Evolutionary conservation across 1,140 invertebrate species (phyloP), one percentile per base, ranked within the genome.

Genomic region (Antheraea mylitta): DNA sequence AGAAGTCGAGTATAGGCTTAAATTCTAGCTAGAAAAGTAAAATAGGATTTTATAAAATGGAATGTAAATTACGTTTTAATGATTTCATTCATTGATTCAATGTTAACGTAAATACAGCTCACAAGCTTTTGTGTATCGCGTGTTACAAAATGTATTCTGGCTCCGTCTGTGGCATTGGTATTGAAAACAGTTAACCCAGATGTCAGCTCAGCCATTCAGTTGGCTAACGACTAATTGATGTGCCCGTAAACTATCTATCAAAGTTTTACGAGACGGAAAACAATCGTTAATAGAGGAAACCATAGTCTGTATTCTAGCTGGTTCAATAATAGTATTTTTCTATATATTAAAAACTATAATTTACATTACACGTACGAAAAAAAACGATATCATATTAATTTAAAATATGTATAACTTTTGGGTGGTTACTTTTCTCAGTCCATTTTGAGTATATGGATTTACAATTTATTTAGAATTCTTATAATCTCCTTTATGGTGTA

Each of bases 181-280:
- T 85, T 83, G 80, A 83, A 83, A 83, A 82, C 78, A 78, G 84
- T 85, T 90, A 88, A 90, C 88, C 88, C 80, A 84, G 79, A 86
- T 89, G 79, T 76, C 59, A 22, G 68, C 13, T 18, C 58, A 65
- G 71, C 69, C 76, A 80, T 83, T 83, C 81, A 81, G 73, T 66
- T 74, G 79, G 70, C 72, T 75, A 71, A 69, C 73, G 77, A 77
- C 80, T 87, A 86, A 89, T 90, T 89, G 83, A 89, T 84, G 85
- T 73, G 77, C 81, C 78, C 68, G 77, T 87, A 83, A 85, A 84
- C 80, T 75, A 84, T 90, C 85, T 89, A 89, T 90, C 88, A 90
- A 82, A 79, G 79, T 85, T 90, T 89, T 81, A 90, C 83, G 80
- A 81, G 72, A 71, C 69, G 82, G 77, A 78, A 76, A 85, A 87